phyloP scores from a whole-genome alignment of 2,888 invertebrate genomes.

The Congeria kusceri region DNA sequence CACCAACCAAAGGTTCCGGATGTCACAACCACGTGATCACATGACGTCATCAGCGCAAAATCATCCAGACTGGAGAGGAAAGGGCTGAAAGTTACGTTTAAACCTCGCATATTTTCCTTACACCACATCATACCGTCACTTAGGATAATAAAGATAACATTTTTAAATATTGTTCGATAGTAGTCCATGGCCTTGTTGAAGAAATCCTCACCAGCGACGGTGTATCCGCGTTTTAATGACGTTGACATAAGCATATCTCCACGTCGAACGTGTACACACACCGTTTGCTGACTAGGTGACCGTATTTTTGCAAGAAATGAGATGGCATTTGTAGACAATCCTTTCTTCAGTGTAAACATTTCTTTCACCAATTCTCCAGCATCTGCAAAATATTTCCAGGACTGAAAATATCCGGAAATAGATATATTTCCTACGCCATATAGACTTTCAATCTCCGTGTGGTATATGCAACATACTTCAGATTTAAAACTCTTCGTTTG shows the following conservation, averaged over 20 bases:
- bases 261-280: not conserved
- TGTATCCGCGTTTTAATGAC: not conserved
- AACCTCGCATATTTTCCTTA: not conserved
- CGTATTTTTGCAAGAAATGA: too few species aligned
- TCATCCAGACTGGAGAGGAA: not conserved
- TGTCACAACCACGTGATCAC: constrained; percentile 6
- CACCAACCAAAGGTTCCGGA: constrained; percentile 5
- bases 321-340: not conserved
- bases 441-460: constrained; percentile 35
- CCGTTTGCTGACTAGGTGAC: not conserved
- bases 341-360: not conserved
- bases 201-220: not conserved
- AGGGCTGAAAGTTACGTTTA: not conserved
- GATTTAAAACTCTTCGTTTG: constrained; percentile 42
- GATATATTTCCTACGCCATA: constrained; percentile 63
- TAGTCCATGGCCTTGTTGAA: not conserved
- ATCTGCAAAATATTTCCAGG: constrained; percentile 72
- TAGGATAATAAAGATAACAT: not conserved
- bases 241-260: not conserved
- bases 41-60: constrained; percentile 2
- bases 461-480: constrained; percentile 51
- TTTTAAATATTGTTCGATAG: not conserved
- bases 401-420: constrained; percentile 71
- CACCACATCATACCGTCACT: constrained; percentile 1
- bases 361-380: constrained; percentile 15